Evolutionary conservation across 2,797 vertebrate genomes (phyloP).

Genomic region (Momotus momota): DNA sequence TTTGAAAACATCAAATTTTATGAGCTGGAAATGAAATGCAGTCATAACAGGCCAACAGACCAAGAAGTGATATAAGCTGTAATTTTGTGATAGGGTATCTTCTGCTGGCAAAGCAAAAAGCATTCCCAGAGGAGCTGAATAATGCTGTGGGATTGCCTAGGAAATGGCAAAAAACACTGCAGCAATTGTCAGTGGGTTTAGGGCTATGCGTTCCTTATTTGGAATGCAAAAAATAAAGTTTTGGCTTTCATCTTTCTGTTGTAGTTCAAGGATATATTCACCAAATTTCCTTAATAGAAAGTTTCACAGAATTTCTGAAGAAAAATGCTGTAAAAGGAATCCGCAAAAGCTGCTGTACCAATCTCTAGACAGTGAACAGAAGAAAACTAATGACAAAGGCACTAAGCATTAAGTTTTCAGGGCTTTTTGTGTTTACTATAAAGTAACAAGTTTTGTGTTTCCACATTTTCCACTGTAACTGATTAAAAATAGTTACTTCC

Average conservation of each 20-base stretch:
- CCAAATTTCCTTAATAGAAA: neutral
- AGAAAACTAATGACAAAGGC: neutral
- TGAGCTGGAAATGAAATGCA: conserved; percentile 70
- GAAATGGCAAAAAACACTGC: neutral
- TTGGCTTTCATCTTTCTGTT: neutral
- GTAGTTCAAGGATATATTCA: neutral
- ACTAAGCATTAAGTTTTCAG: neutral
- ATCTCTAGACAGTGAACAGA: neutral
- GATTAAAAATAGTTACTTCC: neutral
- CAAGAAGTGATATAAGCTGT: conserved; percentile 68
- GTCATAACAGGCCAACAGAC: conserved; percentile 65
- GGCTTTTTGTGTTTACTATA: neutral
- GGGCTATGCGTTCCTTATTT: neutral
- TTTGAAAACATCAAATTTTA: conserved; percentile 80
- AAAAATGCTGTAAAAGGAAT: neutral
- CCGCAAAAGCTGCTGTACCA: neutral
- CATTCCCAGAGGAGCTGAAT: conserved; percentile 1
- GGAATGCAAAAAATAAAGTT: neutral
- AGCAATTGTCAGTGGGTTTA: neutral
- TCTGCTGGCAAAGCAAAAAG: conserved; percentile 64
- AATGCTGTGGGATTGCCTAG: neutral
- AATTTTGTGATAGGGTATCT: conserved; percentile 68
- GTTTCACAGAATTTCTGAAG: neutral
- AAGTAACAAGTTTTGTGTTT: neutral
- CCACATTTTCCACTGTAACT: neutral